Evolutionary conservation across 2,113 vertebrate species (phyloP), one percentile per base, ranked within the genome.

Genomic region (Ellobius talpinus): DNA sequence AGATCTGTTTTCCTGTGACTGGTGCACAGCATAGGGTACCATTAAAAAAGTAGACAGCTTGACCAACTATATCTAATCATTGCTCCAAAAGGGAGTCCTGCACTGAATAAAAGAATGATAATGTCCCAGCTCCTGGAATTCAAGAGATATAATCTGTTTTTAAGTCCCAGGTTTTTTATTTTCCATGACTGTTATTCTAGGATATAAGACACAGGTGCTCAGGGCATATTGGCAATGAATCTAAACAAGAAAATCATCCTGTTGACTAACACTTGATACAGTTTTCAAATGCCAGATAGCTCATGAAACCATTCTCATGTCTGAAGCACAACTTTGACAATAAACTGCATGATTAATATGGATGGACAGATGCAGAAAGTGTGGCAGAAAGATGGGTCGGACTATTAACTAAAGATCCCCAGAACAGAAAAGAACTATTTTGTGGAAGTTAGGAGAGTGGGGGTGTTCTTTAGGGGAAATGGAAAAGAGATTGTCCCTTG

Each of bases 291-390:
- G 36, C 8, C 8, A 76, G 36, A 86, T 31, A 87, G 29, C 55
- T 91, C 13, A n/a, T 76, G 66, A 97, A 96, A 91, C 13, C 10
- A 82, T 77, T 96, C 79, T 91, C 72, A 88, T 81, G 52, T 89
- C 42, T 36, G 77, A 94, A 74, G 70, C 72, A 95, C 36, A 47
- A 78, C 19, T 91, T 81, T 85, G 52, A 89, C 39, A 47, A 87
- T 93, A 90, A 89, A 81, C 29, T 76, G 1, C n/a, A 63, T 74
- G 84, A 89, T 74, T 89, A 91, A 73, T 58, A n/a, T 68, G 16
- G 9, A 87, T n/a, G 7, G 65, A 63, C n/a, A 94, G 39, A 79
- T 4, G 13, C n/a, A 90, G 31, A 36, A 90, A 94, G 29, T 63
- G 33, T 65, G 55, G 39, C 26, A 87, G 26, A 94, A 96, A 91